phyloP scores from a whole-genome alignment of 2,113 vertebrate genomes.

The Cyanistes caeruleus region DNA sequence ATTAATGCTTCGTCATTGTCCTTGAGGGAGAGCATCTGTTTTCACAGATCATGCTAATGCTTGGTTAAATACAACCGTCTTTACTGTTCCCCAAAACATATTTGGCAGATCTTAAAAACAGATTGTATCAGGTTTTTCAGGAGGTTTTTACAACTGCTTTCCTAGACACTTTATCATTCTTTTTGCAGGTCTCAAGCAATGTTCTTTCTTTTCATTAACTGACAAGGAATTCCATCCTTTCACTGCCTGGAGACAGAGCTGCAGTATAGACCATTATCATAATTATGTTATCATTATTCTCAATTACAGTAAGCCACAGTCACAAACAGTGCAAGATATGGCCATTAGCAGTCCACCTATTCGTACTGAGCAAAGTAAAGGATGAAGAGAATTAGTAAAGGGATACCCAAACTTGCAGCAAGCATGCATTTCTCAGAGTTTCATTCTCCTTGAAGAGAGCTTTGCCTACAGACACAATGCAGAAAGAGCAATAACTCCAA shows the following conservation, averaged over 20 bases:
- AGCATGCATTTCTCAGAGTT: neutral
- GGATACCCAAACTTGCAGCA: neutral
- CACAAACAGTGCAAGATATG: neutral
- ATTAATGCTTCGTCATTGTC: slow-evolving; percentile 51
- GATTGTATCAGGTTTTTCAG: neutral
- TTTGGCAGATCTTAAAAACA: slow-evolving; percentile 11
- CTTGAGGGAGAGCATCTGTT: slow-evolving; percentile 68
- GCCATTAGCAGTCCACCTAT: neutral
- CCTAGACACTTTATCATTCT: neutral
- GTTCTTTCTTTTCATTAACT: neutral
- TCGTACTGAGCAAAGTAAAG: neutral
- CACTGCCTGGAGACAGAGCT: neutral
- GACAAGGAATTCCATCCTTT: neutral
- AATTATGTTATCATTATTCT: slow-evolving; percentile 8
- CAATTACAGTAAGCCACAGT: neutral
- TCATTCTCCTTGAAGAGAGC: neutral
- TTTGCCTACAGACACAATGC: neutral
- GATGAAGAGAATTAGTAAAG: neutral
- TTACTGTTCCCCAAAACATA: slow-evolving; percentile 11
- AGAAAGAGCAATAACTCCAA: neutral
- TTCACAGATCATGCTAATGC: slow-evolving; percentile 30
- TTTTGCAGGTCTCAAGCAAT: neutral
- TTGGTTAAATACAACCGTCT: slow-evolving; percentile 1
- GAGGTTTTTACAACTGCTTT: neutral
- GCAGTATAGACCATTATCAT: neutral